phyloP scores from a whole-genome alignment of 2,888 invertebrate species.

The Drosophila nigritarsus region DNA sequence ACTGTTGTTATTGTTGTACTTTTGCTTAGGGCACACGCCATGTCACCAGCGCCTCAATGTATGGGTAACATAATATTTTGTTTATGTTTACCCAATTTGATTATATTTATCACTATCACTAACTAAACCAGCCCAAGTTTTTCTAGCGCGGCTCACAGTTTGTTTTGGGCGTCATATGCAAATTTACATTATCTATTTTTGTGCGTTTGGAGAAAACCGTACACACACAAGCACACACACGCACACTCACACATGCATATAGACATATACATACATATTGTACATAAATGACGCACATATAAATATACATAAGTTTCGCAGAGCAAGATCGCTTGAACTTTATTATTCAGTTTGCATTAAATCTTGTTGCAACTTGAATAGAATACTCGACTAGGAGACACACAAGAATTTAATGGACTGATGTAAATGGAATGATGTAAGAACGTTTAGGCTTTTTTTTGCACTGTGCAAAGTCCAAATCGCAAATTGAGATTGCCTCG shows the following conservation, averaged over 20 bases:
- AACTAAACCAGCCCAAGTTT: constrained; percentile 26
- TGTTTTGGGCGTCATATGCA: constrained; percentile 54
- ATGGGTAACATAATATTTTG: constrained; percentile 74
- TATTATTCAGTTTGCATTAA: not conserved
- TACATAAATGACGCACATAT: not conserved
- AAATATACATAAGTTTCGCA: not conserved
- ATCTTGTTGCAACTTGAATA: not conserved
- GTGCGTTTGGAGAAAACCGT: not conserved
- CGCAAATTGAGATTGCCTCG: not conserved
- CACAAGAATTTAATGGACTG: too few relatives aligned
- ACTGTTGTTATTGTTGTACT: constrained; percentile 2
- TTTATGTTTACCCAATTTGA: constrained; percentile 76
- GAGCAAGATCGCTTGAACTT: not conserved
- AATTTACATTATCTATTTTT: constrained; percentile 39
- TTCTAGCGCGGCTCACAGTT: constrained; percentile 23
- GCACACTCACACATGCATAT: not conserved
- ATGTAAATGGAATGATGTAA: too few relatives aligned
- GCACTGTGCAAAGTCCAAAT: not conserved
- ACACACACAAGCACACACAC: not conserved
- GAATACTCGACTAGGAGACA: not conserved
- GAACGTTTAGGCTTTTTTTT: not conserved
- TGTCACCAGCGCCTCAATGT: constrained; percentile 51
- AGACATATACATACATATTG: not conserved
- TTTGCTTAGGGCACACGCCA: constrained; percentile 40
- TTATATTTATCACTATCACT: constrained; percentile 72